These are phyloP conservation scores for Trachelus tabidus DNA, from an alignment of 2,888 invertebrate genomes.

Conservation along the genomic window DNA sequence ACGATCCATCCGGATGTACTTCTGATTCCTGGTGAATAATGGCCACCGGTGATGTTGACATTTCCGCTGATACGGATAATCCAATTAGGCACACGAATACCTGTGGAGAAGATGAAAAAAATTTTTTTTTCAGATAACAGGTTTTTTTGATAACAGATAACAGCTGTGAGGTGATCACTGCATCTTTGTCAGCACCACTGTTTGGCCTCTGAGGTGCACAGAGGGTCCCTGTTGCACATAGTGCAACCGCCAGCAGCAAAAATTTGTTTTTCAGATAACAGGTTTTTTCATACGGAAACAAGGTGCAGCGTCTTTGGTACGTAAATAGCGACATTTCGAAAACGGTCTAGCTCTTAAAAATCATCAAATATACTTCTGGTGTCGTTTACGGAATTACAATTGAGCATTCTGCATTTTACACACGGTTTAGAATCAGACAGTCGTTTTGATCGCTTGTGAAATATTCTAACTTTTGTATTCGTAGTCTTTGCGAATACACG, in stretches of 20 bases:
- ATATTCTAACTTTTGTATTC: background rate
- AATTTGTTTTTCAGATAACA: background rate
- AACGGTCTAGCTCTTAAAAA: background rate
- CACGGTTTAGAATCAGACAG: background rate
- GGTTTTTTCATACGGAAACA: background rate
- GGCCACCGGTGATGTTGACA: constrained; percentile 12
- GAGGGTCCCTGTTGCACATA: constrained; percentile 54
- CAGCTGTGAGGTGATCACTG: constrained; percentile 62
- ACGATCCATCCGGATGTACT: constrained; percentile 36
- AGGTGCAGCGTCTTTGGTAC: background rate
- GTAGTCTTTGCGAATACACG: background rate
- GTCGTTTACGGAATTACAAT: background rate
- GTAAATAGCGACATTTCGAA: background rate
- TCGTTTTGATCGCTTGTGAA: background rate
- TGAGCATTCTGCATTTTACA: background rate
- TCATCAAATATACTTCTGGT: background rate
- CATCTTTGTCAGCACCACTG: constrained; percentile 59
- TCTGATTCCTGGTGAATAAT: constrained; percentile 29
- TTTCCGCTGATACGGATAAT: background rate
- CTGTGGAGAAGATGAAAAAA: background rate
- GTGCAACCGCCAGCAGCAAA: constrained; percentile 54
- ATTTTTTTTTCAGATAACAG: too few species aligned
- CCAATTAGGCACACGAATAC: background rate
- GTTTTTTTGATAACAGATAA: too few species aligned
- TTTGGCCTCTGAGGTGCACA: constrained; percentile 55